These are phyloP conservation scores for Camponotus pennsylvanicus DNA, from an alignment of 1,140 invertebrate species.

Conservation along the genomic window DNA sequence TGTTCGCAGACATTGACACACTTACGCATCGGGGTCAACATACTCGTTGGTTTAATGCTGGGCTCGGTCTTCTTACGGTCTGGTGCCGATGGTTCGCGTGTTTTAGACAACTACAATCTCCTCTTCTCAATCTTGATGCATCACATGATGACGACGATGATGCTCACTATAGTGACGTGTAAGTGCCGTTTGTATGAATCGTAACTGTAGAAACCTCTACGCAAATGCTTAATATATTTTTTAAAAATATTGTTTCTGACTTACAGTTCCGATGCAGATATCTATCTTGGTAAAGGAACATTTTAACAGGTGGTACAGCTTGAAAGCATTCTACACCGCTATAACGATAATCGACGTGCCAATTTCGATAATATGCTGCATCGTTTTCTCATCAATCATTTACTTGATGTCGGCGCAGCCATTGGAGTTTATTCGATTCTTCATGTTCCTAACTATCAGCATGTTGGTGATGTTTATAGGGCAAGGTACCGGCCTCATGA, in stretches of 20 bases:
- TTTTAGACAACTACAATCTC: conserved; percentile 94
- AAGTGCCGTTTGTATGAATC: conserved; percentile 82
- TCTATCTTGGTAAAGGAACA: conserved; percentile 96
- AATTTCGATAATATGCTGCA: conserved; percentile 91
- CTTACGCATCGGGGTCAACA: conserved; percentile 91
- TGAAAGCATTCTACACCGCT: conserved; percentile 96
- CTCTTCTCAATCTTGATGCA: conserved; percentile 94
- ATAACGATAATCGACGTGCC: conserved; percentile 94
- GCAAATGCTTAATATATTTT: neutral
- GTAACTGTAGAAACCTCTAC: too few species aligned
- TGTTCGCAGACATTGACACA: conserved; percentile 94
- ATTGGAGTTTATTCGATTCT: conserved; percentile 91
- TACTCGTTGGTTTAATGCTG: conserved; percentile 91
- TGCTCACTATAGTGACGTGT: conserved; percentile 94
- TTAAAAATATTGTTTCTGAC: neutral
- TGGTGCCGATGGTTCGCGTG: conserved; percentile 90
- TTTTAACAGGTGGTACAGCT: conserved; percentile 98
- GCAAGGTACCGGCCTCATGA: conserved; percentile 95
- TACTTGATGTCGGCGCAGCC: conserved; percentile 96
- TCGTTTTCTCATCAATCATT: conserved; percentile 93
- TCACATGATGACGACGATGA: conserved; percentile 94
- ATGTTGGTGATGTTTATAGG: conserved; percentile 94
- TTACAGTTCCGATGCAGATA: conserved; percentile 97
- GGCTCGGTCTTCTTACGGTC: conserved; percentile 90
- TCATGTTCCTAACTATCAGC: conserved; percentile 93